A percentile compares a stretch with the other conserved stretches of the same genome.
These are phyloP conservation scores for Typhlomys cinereus DNA, from an alignment of 2,113 vertebrate species.

Conservation along the genomic window DNA sequence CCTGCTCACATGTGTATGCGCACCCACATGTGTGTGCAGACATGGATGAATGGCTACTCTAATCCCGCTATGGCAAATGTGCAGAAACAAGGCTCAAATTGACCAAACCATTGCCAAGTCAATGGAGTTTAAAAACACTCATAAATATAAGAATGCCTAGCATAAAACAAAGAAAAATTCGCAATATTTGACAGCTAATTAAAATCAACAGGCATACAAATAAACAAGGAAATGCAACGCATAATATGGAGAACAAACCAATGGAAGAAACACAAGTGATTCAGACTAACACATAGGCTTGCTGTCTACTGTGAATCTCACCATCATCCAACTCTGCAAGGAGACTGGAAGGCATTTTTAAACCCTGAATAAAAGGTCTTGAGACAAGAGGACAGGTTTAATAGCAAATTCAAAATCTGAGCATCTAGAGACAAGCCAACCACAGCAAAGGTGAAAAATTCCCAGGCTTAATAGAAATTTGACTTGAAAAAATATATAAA, in stretches of 20 bases:
- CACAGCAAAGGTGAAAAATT: slow-evolving; percentile 30
- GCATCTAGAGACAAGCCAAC: background rate
- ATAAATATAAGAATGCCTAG: background rate
- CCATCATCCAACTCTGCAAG: too few relatives aligned
- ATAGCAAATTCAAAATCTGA: background rate
- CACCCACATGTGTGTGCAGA: too few relatives aligned
- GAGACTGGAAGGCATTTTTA: background rate
- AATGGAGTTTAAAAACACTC: background rate
- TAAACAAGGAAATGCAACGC: slow-evolving; percentile 4
- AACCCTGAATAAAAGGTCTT: background rate
- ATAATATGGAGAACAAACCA: background rate
- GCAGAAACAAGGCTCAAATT: background rate
- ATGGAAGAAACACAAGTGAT: background rate
- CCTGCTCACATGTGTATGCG: too few relatives aligned
- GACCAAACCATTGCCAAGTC: background rate
- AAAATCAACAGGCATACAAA: slow-evolving; percentile 17
- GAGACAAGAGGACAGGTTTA: background rate
- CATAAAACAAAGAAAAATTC: background rate
- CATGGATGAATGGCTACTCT: background rate
- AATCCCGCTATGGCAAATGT: background rate
- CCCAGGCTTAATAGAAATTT: too few relatives aligned
- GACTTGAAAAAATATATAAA: background rate
- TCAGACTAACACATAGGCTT: background rate
- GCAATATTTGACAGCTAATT: background rate
- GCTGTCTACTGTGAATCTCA: background rate